Evolutionary conservation across 1,140 invertebrate genomes (phyloP).

Genomic region (Ceratoteleas bidentatus): DNA sequence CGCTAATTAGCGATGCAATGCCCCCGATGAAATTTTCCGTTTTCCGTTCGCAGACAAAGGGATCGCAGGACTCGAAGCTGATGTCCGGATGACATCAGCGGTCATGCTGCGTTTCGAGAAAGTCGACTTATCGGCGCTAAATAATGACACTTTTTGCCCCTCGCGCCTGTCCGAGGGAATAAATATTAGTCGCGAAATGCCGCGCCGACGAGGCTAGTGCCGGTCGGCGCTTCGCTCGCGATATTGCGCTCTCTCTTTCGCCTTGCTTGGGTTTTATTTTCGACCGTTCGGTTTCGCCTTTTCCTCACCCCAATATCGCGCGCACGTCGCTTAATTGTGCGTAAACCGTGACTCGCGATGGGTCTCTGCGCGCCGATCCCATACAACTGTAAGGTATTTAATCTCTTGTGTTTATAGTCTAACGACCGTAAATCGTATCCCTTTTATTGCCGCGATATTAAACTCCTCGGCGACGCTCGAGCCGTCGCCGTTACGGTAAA

Average conservation of each 20-base stretch:
- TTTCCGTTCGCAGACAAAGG: conserved; percentile 61
- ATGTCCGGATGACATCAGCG: conserved; percentile 41
- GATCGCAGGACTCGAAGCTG: conserved; percentile 46
- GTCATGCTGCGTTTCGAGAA: conserved; percentile 43
- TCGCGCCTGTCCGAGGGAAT: conserved; percentile 10
- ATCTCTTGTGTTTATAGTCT: conserved; percentile 4
- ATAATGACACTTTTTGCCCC: conserved; percentile 26
- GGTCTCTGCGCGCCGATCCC: not conserved
- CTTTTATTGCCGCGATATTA: conserved; percentile 5
- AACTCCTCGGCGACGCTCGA: no score
- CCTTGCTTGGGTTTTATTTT: conserved; percentile 1
- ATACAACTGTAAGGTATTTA: conserved; percentile 28
- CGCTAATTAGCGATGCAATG: conserved; percentile 72
- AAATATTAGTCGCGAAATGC: conserved; percentile 9
- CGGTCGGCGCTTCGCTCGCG: not conserved
- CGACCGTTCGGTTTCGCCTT: not conserved
- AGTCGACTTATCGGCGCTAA: conserved; percentile 29
- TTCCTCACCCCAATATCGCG: not conserved
- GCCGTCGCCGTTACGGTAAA: no score
- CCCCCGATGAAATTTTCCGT: conserved; percentile 72
- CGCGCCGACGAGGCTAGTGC: conserved; percentile 8
- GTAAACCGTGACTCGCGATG: conserved; percentile 9
- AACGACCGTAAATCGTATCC: conserved; percentile 1
- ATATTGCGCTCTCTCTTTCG: not conserved
- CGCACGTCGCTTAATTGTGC: conserved; percentile 6